A percentile compares a stretch with the other conserved stretches of the same genome.
phyloP scores from a whole-genome alignment of 2,888 invertebrate genomes.

The Rhingia campestris region DNA sequence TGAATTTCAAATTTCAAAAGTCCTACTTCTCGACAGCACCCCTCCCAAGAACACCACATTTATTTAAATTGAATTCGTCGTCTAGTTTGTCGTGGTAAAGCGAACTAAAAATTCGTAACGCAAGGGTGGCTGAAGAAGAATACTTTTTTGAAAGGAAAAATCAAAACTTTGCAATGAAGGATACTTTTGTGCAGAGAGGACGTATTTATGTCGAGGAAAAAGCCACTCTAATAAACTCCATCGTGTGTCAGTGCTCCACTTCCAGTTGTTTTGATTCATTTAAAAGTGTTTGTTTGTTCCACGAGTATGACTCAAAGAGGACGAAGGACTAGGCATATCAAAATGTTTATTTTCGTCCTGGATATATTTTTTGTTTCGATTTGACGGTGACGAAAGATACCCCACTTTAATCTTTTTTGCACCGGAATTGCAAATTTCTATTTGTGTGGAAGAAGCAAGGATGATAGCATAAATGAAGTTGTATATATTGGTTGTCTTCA shows the following conservation, averaged over 20 bases:
- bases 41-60: not conserved
- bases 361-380: not conserved
- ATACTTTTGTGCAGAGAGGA: conserved; percentile 9
- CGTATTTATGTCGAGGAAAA: conserved; percentile 31
- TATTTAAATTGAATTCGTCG: conserved; percentile 40
- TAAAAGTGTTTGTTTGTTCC: conserved; percentile 49
- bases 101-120: conserved; percentile 22
- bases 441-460: not conserved
- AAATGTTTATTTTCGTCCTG: conserved; percentile 17
- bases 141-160: conserved; percentile 27
- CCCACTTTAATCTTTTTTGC: not conserved
- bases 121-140: conserved; percentile 4
- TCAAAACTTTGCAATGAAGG: conserved; percentile 44
- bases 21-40: not conserved
- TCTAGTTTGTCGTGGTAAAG: conserved; percentile 35
- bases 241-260: conserved; percentile 50
- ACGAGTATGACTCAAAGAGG: conserved; percentile 6
- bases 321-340: too few relatives aligned
- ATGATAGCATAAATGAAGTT: too few relatives aligned
- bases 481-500: too few relatives aligned
- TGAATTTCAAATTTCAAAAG: conserved; percentile 38
- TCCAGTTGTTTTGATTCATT: conserved; percentile 54
- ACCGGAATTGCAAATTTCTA: not conserved
- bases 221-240: conserved; percentile 49
- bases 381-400: conserved; percentile 3